Percentiles rank a stretch among this genome's conserved stretches.
These are phyloP conservation scores for Herminia tarsipennalis DNA, from an alignment of 2,888 invertebrate genomes.

Conservation along the genomic window DNA sequence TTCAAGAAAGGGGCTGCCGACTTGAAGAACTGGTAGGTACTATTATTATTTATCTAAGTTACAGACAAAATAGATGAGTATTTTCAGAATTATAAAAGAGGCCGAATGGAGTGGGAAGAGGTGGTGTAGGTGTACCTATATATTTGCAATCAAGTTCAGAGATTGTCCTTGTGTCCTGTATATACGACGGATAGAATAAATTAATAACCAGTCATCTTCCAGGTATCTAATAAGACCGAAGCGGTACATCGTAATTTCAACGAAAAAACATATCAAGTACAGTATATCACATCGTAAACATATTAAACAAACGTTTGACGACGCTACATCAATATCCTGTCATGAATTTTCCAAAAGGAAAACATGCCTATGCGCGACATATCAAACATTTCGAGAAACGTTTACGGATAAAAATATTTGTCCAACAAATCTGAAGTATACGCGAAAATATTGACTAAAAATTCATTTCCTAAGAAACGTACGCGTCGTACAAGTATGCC, in stretches of 20 bases:
- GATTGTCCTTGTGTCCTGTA: not conserved
- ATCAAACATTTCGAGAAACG: constrained; percentile 43
- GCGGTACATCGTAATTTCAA: not conserved
- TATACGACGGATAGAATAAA: constrained; percentile 6
- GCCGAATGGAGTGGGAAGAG: constrained; percentile 11
- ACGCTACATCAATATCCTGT: constrained; percentile 34
- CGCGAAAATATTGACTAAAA: constrained; percentile 44
- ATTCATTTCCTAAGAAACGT: constrained; percentile 36
- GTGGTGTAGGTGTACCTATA: no score
- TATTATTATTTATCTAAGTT: constrained; percentile 17
- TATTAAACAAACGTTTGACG: constrained; percentile 29
- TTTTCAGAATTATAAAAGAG: constrained; percentile 29
- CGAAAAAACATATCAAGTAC: constrained; percentile 6
- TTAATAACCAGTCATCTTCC: no score
- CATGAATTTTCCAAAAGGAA: constrained; percentile 26
- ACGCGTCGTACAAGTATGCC: constrained; percentile 15
- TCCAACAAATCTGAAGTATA: constrained; percentile 40
- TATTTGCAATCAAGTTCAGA: no score
- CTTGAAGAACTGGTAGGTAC: not conserved
- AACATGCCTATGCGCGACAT: constrained; percentile 25
- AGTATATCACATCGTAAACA: constrained; percentile 17
- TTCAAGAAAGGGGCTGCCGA: constrained; percentile 2
- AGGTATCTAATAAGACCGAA: no score
- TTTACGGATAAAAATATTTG: constrained; percentile 47
- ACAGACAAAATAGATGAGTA: constrained; percentile 9